Base-by-base conservation (phyloP, 2,797 vertebrate genomes). In the Psittacula echo region DNA sequence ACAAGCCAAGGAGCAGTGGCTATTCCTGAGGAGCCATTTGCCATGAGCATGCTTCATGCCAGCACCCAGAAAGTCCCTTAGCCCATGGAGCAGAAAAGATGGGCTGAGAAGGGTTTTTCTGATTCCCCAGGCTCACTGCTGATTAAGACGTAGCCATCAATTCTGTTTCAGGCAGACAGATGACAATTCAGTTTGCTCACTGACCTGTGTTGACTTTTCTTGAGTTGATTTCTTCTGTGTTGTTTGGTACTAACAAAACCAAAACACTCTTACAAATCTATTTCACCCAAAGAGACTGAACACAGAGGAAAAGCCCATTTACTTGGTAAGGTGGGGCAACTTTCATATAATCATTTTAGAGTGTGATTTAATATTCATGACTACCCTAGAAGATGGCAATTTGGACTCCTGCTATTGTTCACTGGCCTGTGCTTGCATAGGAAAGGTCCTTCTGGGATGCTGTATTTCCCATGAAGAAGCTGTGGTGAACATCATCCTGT, bases 181-280 rank as follows among this genome's bases (percentile, higher is more conserved):
- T 66, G 66, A 86, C 85, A 93, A 87, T 75, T 96, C 73, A 87
- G 65, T 66, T 80, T 92, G 84, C 75, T 86, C 75, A 34, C 75
- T 94, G 87, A 95, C 89, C 93, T 94, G 27, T 53, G 65, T 42
- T 85, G 81, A 83, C 87, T 95, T 68, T 88, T 58, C 56, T 37
- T 60, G 56, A 60, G 56, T 37, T 37, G 22, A 60, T 37, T 37
- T 60, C n/a, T 60, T 17, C n/a, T 37, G n/a, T 60, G 56, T 34
- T 34, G 56, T 37, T 37, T 3, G 1, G 3, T 27, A 44, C 19
- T 11, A n/a, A 91, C 70, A 89, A 85, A 95, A 87, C 50, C 71
- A 94, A 88, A 90, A 42, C 88, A 48, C 62, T 70, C n/a, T 70
- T 47, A 73, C 86, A 74, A 65, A 82, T 61, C 54, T 51, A 37